phyloP scores from a whole-genome alignment of 1,140 invertebrate genomes.

The Protaetia brevitarsis region DNA sequence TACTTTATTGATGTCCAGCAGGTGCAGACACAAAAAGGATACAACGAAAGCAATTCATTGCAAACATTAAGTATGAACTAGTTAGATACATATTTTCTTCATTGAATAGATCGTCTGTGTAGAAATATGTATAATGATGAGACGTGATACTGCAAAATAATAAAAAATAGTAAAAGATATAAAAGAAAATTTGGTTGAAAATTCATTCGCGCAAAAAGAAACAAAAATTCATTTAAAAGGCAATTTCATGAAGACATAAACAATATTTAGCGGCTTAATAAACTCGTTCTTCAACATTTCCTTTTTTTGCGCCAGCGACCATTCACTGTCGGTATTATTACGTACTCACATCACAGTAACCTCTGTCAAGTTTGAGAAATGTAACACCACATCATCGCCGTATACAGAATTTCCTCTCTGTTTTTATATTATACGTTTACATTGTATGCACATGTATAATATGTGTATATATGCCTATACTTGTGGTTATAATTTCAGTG shows the following conservation, averaged over 20 bases:
- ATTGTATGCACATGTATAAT: background rate
- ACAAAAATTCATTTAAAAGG: conserved; percentile 9
- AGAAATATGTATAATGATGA: no score
- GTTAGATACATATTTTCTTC: no score
- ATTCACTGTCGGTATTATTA: conserved; percentile 7
- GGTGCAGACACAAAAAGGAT: no score
- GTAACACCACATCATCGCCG: conserved; percentile 15
- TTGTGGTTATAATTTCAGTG: background rate
- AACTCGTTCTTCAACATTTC: conserved; percentile 9
- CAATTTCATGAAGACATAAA: conserved; percentile 9
- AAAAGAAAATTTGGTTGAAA: background rate
- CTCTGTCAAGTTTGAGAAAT: conserved; percentile 12
- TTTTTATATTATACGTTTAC: background rate
- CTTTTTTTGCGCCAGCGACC: conserved; percentile 8
- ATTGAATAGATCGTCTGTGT: no score
- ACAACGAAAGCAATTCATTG: no score
- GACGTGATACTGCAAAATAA: no score
- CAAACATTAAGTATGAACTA: no score
- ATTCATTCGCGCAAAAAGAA: background rate
- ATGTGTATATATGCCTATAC: no score
- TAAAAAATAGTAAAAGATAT: background rate
- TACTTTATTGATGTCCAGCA: no score
- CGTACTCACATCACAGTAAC: conserved; percentile 13
- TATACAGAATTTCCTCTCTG: conserved; percentile 3
- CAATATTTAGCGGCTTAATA: conserved; percentile 15